Evolutionary conservation across 2,888 invertebrate species (phyloP).

Genomic region (Heterodera filipjevi): DNA sequence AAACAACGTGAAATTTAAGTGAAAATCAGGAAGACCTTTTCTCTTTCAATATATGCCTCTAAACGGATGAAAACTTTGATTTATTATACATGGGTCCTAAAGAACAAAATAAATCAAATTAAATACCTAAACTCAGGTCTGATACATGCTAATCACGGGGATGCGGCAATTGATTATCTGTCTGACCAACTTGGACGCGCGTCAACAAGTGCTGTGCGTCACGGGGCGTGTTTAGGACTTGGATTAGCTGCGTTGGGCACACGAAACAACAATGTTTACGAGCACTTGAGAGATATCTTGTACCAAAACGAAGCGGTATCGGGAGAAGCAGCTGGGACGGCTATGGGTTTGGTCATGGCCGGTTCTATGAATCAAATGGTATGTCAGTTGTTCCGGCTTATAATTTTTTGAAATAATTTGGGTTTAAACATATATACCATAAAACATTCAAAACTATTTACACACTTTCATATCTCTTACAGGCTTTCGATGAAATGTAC

Average conservation of each 20-base stretch:
- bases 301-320: constrained; percentile 98
- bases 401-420: neutral
- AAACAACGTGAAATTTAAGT: too few species aligned
- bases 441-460: too few species aligned
- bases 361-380: constrained; percentile 87
- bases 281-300: constrained; percentile 91
- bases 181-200: constrained; percentile 92
- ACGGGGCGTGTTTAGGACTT: constrained; percentile 94
- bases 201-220: constrained; percentile 75
- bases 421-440: too few species aligned
- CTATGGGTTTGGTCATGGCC: constrained; percentile 98
- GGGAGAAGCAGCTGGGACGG: constrained; percentile 96
- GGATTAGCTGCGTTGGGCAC: constrained; percentile 98
- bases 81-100: too few species aligned
- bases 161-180: constrained; percentile 84
- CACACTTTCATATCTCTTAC: too few species aligned
- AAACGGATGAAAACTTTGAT: too few species aligned
- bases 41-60: too few species aligned
- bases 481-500: constrained; percentile 66
- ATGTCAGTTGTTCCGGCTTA: constrained; percentile 9
- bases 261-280: constrained; percentile 78
- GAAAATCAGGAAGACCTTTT: too few species aligned
- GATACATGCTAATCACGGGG: constrained; percentile 98
- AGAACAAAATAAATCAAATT: too few species aligned
- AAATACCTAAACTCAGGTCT: constrained; percentile 76